Conservation (phyloP, 2,113 vertebrate genomes). For the Naja naja region DNA sequence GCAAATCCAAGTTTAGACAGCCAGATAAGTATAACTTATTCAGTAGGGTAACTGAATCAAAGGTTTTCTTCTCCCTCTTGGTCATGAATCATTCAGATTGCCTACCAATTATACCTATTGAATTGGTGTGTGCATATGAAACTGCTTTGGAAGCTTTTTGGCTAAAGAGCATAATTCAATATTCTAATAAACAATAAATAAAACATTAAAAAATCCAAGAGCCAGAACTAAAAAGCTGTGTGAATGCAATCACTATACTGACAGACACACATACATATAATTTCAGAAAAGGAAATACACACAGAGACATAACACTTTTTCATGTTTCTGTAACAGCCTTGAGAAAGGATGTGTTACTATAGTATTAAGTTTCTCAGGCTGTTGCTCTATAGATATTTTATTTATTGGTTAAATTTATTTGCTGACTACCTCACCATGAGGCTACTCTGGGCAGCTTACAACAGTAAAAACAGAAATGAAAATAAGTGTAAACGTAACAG, state of each 20-base stretch:
- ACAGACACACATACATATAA: no score
- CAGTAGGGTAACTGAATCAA: not conserved
- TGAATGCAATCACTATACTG: no score
- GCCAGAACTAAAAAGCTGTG: no score
- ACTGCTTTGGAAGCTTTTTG: not conserved
- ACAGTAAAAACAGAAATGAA: not conserved
- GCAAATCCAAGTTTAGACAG: not conserved
- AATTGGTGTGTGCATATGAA: not conserved
- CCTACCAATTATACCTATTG: not conserved
- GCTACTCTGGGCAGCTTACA: no score
- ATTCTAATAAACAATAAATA: not conserved
- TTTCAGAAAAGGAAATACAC: no score
- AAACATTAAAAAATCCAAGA: not conserved
- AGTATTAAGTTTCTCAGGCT: no score
- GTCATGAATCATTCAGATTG: not conserved
- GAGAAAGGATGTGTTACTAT: no score
- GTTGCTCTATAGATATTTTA: no score
- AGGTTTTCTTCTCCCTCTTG: not conserved
- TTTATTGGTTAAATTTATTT: no score
- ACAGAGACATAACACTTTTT: no score
- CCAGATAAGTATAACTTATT: not conserved
- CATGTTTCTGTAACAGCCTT: no score
- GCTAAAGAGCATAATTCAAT: not conserved
- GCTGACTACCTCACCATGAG: no score
- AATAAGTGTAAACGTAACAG: not conserved